Percentiles rank a stretch among this genome's conserved stretches.
These are phyloP conservation scores for Aporrectodea caliginosa DNA, from an alignment of 1,140 invertebrate genomes.

Conservation along the genomic window DNA sequence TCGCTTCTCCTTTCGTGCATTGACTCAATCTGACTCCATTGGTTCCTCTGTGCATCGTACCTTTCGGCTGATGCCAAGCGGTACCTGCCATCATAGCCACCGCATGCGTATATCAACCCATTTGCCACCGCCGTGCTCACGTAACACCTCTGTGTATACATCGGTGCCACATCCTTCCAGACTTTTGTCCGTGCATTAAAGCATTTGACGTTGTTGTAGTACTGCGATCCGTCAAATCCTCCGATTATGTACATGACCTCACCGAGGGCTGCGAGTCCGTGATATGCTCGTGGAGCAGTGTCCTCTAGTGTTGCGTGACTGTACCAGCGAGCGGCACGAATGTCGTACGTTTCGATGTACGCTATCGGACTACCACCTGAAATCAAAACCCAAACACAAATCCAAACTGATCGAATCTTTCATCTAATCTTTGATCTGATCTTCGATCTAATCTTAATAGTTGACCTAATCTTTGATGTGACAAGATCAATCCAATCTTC, in stretches of 20 bases:
- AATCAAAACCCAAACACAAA: constrained; percentile 1
- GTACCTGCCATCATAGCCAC: constrained; percentile 37
- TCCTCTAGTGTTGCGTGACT: constrained; percentile 61
- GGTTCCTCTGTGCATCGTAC: constrained; percentile 36
- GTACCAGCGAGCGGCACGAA: constrained; percentile 66
- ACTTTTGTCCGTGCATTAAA: constrained; percentile 58
- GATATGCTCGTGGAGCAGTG: constrained; percentile 67
- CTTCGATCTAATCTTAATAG: too few species aligned
- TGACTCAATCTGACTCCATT: constrained; percentile 32
- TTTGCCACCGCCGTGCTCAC: constrained; percentile 36
- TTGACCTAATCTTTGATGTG: too few species aligned
- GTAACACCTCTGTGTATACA: constrained; percentile 66
- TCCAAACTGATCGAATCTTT: too few species aligned
- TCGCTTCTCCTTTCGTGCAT: constrained; percentile 65
- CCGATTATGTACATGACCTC: constrained; percentile 68
- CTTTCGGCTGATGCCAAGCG: constrained; percentile 37
- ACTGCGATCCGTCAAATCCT: constrained; percentile 65
- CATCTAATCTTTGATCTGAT: too few species aligned
- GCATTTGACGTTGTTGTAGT: constrained; percentile 64
- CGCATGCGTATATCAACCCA: constrained; percentile 40
- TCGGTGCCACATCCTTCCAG: constrained; percentile 67
- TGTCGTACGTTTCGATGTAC: constrained; percentile 70
- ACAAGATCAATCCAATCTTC: too few species aligned
- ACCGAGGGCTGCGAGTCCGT: constrained; percentile 66
- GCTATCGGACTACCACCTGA: constrained; percentile 62